Percentiles rank a stretch among this genome's conserved stretches.
Conservation (phyloP, 1,140 invertebrate genomes). For the Condylostylus longicornis region DNA sequence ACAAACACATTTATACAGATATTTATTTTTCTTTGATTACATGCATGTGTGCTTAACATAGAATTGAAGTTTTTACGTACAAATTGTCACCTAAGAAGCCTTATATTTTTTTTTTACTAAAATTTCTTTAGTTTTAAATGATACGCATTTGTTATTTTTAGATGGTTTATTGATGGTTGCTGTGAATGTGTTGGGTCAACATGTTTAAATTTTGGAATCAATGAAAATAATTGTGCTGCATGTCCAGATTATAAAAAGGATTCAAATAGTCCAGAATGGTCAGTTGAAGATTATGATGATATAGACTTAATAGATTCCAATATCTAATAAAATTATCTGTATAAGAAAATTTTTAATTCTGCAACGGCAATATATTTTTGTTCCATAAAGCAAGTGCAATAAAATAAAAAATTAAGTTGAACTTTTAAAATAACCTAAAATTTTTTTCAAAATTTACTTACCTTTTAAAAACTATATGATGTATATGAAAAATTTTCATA, state of each 20-base stretch:
- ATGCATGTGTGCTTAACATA: background rate
- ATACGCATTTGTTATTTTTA: slow-evolving; percentile 15
- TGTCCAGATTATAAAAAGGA: slow-evolving; percentile 17
- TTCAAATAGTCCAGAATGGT: background rate
- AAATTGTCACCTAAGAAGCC: background rate
- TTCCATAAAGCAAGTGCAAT: too few relatives aligned
- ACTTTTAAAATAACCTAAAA: too few relatives aligned
- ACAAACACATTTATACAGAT: background rate
- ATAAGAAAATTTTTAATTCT: too few relatives aligned
- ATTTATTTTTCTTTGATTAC: background rate
- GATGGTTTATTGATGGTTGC: slow-evolving; percentile 92
- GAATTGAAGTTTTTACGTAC: background rate
- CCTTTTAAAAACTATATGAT: too few relatives aligned
- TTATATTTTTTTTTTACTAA: background rate
- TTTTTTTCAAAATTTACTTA: too few relatives aligned
- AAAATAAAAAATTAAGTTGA: too few relatives aligned
- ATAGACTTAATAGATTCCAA: too few relatives aligned
- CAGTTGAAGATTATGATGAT: background rate
- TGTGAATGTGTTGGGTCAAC: slow-evolving; percentile 84
- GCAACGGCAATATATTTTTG: too few relatives aligned
- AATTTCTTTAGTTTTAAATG: background rate
- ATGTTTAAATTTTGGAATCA: slow-evolving; percentile 84
- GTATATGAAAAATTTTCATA: too few relatives aligned
- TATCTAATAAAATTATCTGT: too few relatives aligned
- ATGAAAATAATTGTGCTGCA: slow-evolving; percentile 44